These are phyloP conservation scores for Zygothrica quintamaculata DNA, from an alignment of 2,888 invertebrate genomes.

Conservation along the genomic window DNA sequence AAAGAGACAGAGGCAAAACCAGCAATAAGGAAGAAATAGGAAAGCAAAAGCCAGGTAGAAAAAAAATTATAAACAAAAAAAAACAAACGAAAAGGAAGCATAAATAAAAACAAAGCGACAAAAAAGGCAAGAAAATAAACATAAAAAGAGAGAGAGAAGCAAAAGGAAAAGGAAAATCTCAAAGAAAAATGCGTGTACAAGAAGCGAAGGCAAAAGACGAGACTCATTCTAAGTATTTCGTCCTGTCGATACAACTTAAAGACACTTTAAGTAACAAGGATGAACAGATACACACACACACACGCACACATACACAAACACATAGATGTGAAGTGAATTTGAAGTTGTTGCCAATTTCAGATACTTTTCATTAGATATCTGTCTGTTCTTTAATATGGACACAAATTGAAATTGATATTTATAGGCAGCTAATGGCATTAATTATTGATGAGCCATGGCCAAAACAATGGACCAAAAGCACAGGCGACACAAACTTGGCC, in stretches of 20 bases:
- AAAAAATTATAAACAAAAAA: slow-evolving; percentile 1
- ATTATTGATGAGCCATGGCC: slow-evolving; percentile 42
- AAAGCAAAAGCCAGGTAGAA: slow-evolving; percentile 48
- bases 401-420: slow-evolving; percentile 49
- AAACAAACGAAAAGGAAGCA: slow-evolving; percentile 25
- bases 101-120: slow-evolving; percentile 45
- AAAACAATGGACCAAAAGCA: slow-evolving; percentile 5
- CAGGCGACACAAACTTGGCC: slow-evolving; percentile 31
- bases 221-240: slow-evolving; percentile 54
- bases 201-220: slow-evolving; percentile 7
- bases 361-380: slow-evolving; percentile 21
- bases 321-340: slow-evolving; percentile 2
- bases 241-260: slow-evolving; percentile 37
- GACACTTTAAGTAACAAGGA: slow-evolving; percentile 37
- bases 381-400: neutral
- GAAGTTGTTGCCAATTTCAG: neutral
- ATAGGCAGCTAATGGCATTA: slow-evolving; percentile 57
- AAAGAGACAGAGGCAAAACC: neutral
- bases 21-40: neutral
- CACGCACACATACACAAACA: slow-evolving; percentile 14
- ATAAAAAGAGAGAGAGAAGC: slow-evolving; percentile 22
- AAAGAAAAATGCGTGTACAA: slow-evolving; percentile 9
- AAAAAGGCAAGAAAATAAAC: slow-evolving; percentile 29
- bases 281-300: slow-evolving; percentile 1
- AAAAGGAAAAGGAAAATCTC: slow-evolving; percentile 31